phyloP scores from a whole-genome alignment of 2,797 vertebrate genomes.

The Cossypha polioptera region DNA sequence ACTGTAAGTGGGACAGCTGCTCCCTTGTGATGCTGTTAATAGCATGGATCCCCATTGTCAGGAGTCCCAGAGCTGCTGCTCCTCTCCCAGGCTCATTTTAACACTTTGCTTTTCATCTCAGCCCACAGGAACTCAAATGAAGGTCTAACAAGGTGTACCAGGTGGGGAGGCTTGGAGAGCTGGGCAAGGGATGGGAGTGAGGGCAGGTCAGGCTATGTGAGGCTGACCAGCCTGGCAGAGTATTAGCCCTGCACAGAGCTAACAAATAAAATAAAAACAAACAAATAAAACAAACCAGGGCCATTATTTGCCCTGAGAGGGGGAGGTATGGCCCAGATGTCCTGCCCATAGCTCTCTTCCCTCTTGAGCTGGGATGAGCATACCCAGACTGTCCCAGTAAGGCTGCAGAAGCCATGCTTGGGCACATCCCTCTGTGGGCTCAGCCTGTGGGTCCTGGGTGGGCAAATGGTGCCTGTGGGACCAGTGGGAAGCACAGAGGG shows the following conservation, averaged over 20 bases:
- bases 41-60: neutral
- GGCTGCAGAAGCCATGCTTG: rapidly evolving
- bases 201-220: rapidly evolving
- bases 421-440: rapidly evolving
- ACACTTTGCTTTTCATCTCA: neutral
- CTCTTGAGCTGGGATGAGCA: neutral
- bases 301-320: neutral
- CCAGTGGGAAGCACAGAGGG: neutral
- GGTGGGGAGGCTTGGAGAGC: neutral
- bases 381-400: neutral
- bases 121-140: neutral
- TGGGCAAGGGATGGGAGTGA: rapidly evolving
- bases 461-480: neutral
- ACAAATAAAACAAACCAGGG: neutral
- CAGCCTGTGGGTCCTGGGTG: neutral
- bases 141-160: neutral
- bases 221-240: neutral
- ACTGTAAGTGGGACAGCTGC: neutral
- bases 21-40: neutral
- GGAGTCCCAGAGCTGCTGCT: neutral
- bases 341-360: neutral
- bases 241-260: rapidly evolving
- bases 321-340: neutral
- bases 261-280: too few species aligned
- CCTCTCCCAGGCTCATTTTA: neutral